These are phyloP conservation scores for Drosophila bocqueti DNA, from an alignment of 1,140 invertebrate genomes.

Conservation along the genomic window DNA sequence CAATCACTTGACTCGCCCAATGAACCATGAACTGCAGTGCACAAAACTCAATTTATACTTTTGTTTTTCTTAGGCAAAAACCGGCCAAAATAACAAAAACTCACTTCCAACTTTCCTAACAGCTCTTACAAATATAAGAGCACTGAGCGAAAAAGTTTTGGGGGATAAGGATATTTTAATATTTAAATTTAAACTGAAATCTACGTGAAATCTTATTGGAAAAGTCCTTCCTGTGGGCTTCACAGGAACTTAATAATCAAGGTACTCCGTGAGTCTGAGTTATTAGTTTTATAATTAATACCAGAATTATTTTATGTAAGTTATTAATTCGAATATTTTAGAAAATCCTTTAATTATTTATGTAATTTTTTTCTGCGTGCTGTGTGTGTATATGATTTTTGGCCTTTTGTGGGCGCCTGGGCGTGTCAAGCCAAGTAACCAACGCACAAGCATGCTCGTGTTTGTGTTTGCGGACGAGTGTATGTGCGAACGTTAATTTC, in stretches of 20 bases:
- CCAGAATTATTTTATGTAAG: neutral
- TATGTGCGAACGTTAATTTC: constrained; percentile 79
- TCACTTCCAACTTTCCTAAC: constrained; percentile 28
- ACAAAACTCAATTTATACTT: constrained; percentile 60
- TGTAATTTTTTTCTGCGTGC: constrained; percentile 15
- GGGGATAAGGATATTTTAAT: too few species aligned
- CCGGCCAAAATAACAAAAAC: constrained; percentile 41
- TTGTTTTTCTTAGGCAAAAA: constrained; percentile 59
- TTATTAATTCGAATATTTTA: neutral
- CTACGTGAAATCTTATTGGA: neutral
- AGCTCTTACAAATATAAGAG: constrained; percentile 6
- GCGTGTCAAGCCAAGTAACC: constrained; percentile 53
- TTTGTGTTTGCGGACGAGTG: constrained; percentile 62
- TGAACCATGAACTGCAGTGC: constrained; percentile 48
- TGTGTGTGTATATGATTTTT: constrained; percentile 26
- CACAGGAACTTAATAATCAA: neutral
- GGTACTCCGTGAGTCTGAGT: too few species aligned
- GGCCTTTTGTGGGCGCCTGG: constrained; percentile 44
- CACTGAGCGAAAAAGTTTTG: constrained; percentile 10
- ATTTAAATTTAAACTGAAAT: neutral
- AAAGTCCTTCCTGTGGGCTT: neutral
- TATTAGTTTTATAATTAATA: too few species aligned
- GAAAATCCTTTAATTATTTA: too few species aligned
- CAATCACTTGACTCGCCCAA: constrained; percentile 49
- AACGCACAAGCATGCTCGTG: constrained; percentile 49